Evolutionary conservation across 2,797 vertebrate genomes (phyloP).

Genomic region (Bradypodion pumilum): DNA sequence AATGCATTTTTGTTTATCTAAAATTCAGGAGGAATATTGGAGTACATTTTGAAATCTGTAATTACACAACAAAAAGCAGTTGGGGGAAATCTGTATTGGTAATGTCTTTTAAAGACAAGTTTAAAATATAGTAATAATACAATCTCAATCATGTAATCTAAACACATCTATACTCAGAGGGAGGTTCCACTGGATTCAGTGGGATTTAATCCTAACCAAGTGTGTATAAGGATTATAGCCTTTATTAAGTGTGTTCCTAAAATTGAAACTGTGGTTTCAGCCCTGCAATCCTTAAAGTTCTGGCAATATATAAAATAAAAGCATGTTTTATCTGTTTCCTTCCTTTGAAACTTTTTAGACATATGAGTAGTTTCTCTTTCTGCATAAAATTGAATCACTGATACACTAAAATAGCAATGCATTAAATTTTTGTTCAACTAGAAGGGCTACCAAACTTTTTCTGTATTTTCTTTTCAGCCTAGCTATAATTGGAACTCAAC

Average conservation of each 20-base stretch:
- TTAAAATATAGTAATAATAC: not conserved
- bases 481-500: not conserved
- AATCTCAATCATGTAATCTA: not conserved
- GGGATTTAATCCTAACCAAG: not conserved
- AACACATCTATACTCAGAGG: not conserved
- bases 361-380: not conserved
- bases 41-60: not conserved
- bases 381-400: not conserved
- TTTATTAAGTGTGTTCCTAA: not conserved
- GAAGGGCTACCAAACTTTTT: not conserved
- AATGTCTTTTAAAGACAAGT: not conserved
- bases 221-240: not conserved
- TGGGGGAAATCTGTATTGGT: not conserved
- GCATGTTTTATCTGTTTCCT: not conserved
- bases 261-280: conserved; percentile 25
- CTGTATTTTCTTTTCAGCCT: not conserved
- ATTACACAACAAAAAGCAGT: not conserved
- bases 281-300: conserved; percentile 9
- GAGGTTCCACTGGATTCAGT: not conserved
- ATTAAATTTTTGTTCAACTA: not conserved
- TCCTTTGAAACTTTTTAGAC: not conserved
- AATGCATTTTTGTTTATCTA: not conserved
- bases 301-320: not conserved
- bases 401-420: not conserved
- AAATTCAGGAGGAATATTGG: conserved; percentile 2